Percentiles rank a stretch among this genome's conserved stretches.
phyloP scores from a whole-genome alignment of 2,888 invertebrate species.

The Mesorhabditis belari region DNA sequence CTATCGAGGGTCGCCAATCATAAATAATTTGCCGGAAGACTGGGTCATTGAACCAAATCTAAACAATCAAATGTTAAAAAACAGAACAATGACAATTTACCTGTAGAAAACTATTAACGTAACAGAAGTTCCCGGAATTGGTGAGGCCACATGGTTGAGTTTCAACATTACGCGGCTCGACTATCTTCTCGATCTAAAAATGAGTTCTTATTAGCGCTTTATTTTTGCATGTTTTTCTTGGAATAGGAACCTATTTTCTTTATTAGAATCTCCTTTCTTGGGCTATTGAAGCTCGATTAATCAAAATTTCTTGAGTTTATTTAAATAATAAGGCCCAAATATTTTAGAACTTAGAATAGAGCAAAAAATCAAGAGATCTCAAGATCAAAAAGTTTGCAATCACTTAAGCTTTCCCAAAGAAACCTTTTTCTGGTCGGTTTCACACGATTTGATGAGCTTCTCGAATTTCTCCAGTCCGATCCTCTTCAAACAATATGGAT shows the following conservation, averaged over 20 bases:
- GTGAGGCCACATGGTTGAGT: constrained; percentile 42
- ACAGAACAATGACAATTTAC: constrained; percentile 17
- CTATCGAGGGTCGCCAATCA: constrained; percentile 32
- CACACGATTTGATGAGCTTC: constrained; percentile 31
- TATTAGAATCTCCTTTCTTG: no score
- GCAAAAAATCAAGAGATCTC: neutral
- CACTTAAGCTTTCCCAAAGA: no score
- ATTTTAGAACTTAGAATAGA: neutral
- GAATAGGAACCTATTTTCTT: no score
- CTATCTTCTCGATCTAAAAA: constrained; percentile 4
- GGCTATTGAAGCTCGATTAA: neutral
- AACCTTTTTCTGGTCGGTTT: neutral
- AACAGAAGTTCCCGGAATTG: constrained; percentile 48
- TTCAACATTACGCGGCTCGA: constrained; percentile 30
- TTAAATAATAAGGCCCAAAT: no score
- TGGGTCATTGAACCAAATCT: constrained; percentile 51
- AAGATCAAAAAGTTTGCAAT: neutral
- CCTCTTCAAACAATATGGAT: constrained; percentile 43
- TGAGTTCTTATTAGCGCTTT: no score
- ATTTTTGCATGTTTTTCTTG: no score
- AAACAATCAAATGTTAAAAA: constrained; percentile 3
- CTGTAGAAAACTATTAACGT: constrained; percentile 51
- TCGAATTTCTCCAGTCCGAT: constrained; percentile 48
- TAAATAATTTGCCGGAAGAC: constrained; percentile 47
- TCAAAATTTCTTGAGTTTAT: neutral